phyloP scores from a whole-genome alignment of 2,113 vertebrate species.

The Ovibos moschatus region DNA sequence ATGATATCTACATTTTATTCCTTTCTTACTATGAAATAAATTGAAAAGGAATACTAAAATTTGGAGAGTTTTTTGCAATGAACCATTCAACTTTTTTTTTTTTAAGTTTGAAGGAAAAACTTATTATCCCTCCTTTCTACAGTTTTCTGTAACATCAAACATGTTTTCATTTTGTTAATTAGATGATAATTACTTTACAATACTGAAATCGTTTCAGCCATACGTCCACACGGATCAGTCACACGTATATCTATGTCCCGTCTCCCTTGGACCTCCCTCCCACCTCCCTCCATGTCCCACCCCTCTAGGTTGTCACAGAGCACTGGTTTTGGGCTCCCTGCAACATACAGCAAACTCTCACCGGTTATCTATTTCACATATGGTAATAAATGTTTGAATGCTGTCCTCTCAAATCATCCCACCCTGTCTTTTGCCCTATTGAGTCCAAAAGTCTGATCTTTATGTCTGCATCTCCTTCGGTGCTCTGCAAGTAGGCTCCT shows the following conservation, averaged over 20 bases:
- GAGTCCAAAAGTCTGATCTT: not conserved
- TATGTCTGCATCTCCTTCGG: not conserved
- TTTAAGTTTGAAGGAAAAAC: not conserved
- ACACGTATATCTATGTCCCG: not conserved
- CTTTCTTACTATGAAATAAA: not conserved
- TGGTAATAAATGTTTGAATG: not conserved
- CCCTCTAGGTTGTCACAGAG: not conserved
- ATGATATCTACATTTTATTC: not conserved
- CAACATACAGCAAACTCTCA: not conserved
- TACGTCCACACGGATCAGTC: not conserved
- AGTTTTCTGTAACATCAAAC: not conserved
- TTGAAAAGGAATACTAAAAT: not conserved
- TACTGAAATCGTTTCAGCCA: not conserved
- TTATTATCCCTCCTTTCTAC: not conserved
- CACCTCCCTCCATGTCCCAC: rapidly evolving
- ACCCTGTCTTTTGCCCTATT: not conserved
- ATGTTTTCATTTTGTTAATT: not conserved
- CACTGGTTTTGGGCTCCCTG: not conserved
- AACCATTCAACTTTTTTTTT: not conserved
- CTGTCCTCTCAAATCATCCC: not conserved
- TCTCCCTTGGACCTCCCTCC: not conserved
- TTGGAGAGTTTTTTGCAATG: not conserved
- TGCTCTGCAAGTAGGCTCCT: not conserved
- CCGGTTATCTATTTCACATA: not conserved
- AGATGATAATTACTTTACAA: not conserved